Evolutionary conservation across 2,888 invertebrate species (phyloP), one percentile per base, ranked within the genome.

Genomic region (Muscina levida): DNA sequence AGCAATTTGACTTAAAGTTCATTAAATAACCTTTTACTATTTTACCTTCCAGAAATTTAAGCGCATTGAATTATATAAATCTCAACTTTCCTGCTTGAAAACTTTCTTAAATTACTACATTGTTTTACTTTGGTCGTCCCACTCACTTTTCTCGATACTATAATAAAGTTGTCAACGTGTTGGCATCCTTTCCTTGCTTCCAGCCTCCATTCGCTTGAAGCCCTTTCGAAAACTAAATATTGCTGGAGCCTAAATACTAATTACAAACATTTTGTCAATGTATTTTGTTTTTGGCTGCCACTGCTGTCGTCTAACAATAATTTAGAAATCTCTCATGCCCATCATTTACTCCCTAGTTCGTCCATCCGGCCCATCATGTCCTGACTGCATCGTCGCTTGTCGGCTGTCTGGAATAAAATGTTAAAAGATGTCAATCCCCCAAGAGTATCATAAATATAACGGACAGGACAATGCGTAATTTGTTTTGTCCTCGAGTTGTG

Each of bases 361-460:
- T 31, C 8, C 31, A 31, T 8, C 8, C 31, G 8, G 31, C 31
- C 31, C 31, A 31, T 31, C 31, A 31, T 31, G n/a, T 31, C 31
- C 31, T 31, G 31, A 3, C 3, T 31, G 4, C 31, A 5, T 31
- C 31, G 31, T 5, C 31, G 31, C 8, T 31, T 8, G 31, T 31
- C 31, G 31, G 31, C 22, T 17, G 59, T 37, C 73, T 31, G 72
- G 71, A 74, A 77, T 75, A 75, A 73, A 24, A 62, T 19, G 62
- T 42, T 53, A 3, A 42, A 81, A 75, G 68, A 77, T 81, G 81
- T 72, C 74, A 81, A n/a, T n/a, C n/a, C n/a, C 81, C 77, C 81
- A 67, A 46, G 81, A 77, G 81, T 68, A 72, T 74, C 77, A 75
- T 81, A 81, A 81, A 77, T 81, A 77, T 67, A 68, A 77, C 68